Evolutionary conservation across 2,888 invertebrate genomes (phyloP), one percentile per base, ranked within the genome.

Genomic region (Agonopterix heracliana): DNA sequence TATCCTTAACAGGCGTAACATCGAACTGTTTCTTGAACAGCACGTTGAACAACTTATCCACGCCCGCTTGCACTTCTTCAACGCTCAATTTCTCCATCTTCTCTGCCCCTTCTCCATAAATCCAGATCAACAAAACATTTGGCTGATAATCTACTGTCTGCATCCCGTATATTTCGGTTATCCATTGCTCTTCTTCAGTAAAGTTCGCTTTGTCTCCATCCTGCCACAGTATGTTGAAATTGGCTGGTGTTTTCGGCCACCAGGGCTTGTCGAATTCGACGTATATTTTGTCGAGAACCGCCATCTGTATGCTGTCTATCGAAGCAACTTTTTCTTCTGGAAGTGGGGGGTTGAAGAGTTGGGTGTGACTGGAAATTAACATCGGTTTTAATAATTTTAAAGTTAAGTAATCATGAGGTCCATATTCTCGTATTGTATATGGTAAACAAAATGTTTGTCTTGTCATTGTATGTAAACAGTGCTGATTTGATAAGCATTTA

Each of bases 211-310:
- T 89, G 52, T 90, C 90, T 54, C 89, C 78, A 1, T 89, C 80
- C 0, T 78, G 74, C 92, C 92, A 92, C 2, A 92, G 63, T 1
- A 92, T 72, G 34, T 82, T 78, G 59, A 92, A 89, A 43, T 86
- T 89, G 9, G 81, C 75, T 1, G 81, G 75, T 0, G 64, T 57
- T 46, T 77, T 71, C 0, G 79, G 88, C 93, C 94, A 94, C 92
- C 94, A 94, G 1, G 89, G 85, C 40, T 85, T 71, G 1, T 91
- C 87, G 68, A 93, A 95, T 66, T 92, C 90, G 2, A 94, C 78
- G 69, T 92, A 93, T 53, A 94, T 90, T 81, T 94, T 95, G 66
- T 93, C 90, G 1, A 93, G 89, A 9, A 91, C 84, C 17, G 93
- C 92, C 57, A 93, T 89, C 34, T 90, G 90, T n/a, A 94, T 74